Conservation (phyloP, 1,140 invertebrate species). For the Achroia grisella region DNA sequence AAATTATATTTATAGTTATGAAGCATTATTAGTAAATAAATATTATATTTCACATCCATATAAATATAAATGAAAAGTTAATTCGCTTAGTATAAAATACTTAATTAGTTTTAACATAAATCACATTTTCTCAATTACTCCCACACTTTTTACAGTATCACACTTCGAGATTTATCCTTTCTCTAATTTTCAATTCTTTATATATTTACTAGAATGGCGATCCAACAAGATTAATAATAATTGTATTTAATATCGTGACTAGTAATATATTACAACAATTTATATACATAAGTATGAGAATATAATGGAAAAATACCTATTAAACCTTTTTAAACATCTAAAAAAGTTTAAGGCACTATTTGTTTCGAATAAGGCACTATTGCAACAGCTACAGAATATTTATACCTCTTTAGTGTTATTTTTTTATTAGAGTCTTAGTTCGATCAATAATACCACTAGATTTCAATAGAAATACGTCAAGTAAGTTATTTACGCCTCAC, state of each 20-base stretch:
- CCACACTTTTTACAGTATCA: slow-evolving; percentile 34
- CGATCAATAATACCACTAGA: no score
- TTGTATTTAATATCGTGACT: slow-evolving; percentile 45
- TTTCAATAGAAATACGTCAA: no score
- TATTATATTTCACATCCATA: neutral
- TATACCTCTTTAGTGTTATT: neutral
- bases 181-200: slow-evolving; percentile 11
- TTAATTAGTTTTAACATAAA: slow-evolving; percentile 40
- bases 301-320: slow-evolving; percentile 11
- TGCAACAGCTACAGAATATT: slow-evolving; percentile 11
- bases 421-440: no score
- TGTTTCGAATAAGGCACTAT: slow-evolving; percentile 15
- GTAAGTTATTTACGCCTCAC: no score
- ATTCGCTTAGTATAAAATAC: slow-evolving; percentile 24
- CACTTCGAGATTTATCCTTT: slow-evolving; percentile 30
- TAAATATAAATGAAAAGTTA: slow-evolving; percentile 2
- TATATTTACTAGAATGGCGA: slow-evolving; percentile 31
- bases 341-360: slow-evolving; percentile 29
- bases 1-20: slow-evolving; percentile 2
- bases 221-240: slow-evolving; percentile 26
- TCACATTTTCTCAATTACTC: slow-evolving; percentile 43
- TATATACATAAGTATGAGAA: slow-evolving; percentile 21
- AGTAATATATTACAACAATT: slow-evolving; percentile 29
- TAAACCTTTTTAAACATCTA: slow-evolving; percentile 30
- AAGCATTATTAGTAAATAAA: no score